These are phyloP conservation scores for Thymelicus sylvestris DNA, from an alignment of 2,888 invertebrate genomes.

Conservation along the genomic window DNA sequence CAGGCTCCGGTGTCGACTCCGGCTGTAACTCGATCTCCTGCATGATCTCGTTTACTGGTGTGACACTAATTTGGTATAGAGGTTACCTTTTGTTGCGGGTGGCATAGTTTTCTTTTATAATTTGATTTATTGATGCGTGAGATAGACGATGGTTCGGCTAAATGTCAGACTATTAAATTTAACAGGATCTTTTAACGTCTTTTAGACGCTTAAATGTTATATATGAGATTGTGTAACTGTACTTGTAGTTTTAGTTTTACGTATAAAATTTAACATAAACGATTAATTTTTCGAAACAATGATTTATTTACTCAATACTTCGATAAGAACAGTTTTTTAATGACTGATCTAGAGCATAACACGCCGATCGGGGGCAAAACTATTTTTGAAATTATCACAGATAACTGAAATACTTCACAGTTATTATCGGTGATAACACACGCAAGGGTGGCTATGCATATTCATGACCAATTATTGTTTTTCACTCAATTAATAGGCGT, in stretches of 20 bases:
- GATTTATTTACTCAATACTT: too few relatives aligned
- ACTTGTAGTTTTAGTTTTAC: too few relatives aligned
- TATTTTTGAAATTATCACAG: slow-evolving; percentile 22
- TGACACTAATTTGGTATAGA: slow-evolving; percentile 48
- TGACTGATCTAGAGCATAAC: slow-evolving; percentile 1
- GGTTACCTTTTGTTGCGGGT: slow-evolving; percentile 35
- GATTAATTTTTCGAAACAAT: too few relatives aligned
- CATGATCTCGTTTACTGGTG: slow-evolving; percentile 52
- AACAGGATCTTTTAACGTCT: too few relatives aligned
- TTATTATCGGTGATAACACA: slow-evolving; percentile 26
- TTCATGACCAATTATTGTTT: slow-evolving; percentile 32
- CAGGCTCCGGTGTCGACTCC: slow-evolving; percentile 55
- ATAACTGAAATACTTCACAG: slow-evolving; percentile 26
- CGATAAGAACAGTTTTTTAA: too few relatives aligned
- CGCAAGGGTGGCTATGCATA: slow-evolving; percentile 22
- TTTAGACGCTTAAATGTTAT: too few relatives aligned
- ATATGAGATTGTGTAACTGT: too few relatives aligned
- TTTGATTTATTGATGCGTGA: slow-evolving; percentile 1
- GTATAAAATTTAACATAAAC: too few relatives aligned
- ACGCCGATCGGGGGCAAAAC: slow-evolving; percentile 12
- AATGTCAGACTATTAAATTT: too few relatives aligned
- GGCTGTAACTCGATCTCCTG: slow-evolving; percentile 57
- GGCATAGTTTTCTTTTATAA: neutral
- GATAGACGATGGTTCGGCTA: neutral
- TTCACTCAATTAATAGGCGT: slow-evolving; percentile 30